A percentile compares a stretch with the other conserved stretches of the same genome.
Conservation (phyloP, 2,888 invertebrate genomes). For the Malacosoma neustria region DNA sequence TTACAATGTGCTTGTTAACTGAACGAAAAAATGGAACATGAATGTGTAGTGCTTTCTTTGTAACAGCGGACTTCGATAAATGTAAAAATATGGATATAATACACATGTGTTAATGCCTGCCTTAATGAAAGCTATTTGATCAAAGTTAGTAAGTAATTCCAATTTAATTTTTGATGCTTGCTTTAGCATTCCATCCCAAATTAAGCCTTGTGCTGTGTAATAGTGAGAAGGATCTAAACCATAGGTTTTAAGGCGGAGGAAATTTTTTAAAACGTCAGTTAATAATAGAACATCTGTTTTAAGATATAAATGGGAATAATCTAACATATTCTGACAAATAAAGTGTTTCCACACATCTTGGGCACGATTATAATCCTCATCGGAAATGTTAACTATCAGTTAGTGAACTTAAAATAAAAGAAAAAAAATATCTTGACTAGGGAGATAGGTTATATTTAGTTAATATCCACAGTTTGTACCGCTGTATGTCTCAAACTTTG, state of each 20-base stretch:
- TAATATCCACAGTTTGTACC: slow-evolving; percentile 8
- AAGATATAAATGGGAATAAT: slow-evolving; percentile 12
- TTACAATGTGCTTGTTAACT: no score
- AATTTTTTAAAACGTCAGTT: slow-evolving; percentile 13
- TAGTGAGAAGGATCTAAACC: slow-evolving; percentile 8
- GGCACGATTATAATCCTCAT: slow-evolving; percentile 6
- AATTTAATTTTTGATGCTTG: slow-evolving; percentile 6
- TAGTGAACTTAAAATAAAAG: background rate
- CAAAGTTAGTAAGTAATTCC: slow-evolving; percentile 5
- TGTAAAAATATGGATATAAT: no score
- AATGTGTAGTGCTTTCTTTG: no score
- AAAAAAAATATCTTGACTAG: background rate
- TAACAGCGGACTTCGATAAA: no score
- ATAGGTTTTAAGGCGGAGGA: slow-evolving; percentile 8
- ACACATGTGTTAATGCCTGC: slow-evolving; percentile 10
- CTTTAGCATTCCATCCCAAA: slow-evolving; percentile 13
- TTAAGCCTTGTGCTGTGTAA: slow-evolving; percentile 9
- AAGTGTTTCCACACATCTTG: slow-evolving; percentile 5
- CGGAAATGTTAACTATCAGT: slow-evolving; percentile 1
- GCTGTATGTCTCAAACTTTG: slow-evolving; percentile 9
- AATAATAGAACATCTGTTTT: slow-evolving; percentile 13
- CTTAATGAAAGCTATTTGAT: slow-evolving; percentile 2
- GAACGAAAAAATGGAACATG: no score
- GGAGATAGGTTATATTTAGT: slow-evolving; percentile 5
- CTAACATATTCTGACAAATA: slow-evolving; percentile 4